A percentile compares a stretch with the other conserved stretches of the same genome.
Conservation (phyloP, 2,888 invertebrate genomes). For the Drosophila buzzatii region DNA sequence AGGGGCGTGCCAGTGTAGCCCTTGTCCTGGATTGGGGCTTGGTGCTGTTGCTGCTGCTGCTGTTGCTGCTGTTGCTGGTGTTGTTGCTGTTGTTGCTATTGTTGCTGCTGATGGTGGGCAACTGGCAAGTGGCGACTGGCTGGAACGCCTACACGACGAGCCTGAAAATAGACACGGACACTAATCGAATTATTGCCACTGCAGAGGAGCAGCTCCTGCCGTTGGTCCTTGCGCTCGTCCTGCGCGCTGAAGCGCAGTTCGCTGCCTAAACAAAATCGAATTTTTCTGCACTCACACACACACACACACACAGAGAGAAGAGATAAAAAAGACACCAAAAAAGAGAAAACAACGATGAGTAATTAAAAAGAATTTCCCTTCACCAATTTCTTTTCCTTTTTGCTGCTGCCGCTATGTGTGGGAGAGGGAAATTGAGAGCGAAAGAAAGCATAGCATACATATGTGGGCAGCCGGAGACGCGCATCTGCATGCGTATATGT, state of each 20-base stretch:
- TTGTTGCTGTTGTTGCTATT: neutral
- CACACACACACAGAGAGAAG: conserved; percentile 3
- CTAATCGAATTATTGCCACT: conserved; percentile 84
- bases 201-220: conserved; percentile 66
- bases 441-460: conserved; percentile 67
- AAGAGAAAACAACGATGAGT: conserved; percentile 47
- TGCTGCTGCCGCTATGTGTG: conserved; percentile 18
- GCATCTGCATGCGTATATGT: conserved; percentile 55
- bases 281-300: conserved; percentile 49
- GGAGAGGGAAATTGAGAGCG: conserved; percentile 22
- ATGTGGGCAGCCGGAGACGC: conserved; percentile 48
- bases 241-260: conserved; percentile 56
- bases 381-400: conserved; percentile 15
- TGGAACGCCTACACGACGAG: conserved; percentile 63
- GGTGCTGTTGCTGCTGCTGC: neutral
- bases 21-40: conserved; percentile 18
- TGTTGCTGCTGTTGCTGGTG: neutral
- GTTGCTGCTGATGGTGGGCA: conserved; percentile 4
- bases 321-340: conserved; percentile 7
- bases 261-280: conserved; percentile 65
- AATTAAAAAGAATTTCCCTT: conserved; percentile 64
- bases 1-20: conserved; percentile 34
- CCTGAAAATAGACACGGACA: conserved; percentile 79
- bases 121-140: conserved; percentile 17
- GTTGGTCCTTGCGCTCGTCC: conserved; percentile 47